Base-by-base conservation (phyloP, 1,140 invertebrate species). In the Hycleus phaleratus region DNA sequence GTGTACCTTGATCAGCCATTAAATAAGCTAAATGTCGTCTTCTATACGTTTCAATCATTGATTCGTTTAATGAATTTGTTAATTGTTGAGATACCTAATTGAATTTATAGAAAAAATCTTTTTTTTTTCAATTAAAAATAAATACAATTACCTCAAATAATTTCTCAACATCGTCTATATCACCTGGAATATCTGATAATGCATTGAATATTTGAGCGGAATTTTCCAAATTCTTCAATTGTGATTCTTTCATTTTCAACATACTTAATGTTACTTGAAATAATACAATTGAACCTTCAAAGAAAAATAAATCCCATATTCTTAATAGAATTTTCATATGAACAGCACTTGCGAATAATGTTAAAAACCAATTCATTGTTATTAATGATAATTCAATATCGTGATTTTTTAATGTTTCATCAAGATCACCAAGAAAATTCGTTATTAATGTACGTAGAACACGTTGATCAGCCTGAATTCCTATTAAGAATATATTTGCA, bases 181-280 rank as follows among this genome's bases (percentile, higher is more conserved):
- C 88, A 12, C 91, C 90, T 56, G 95, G 95, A 69, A 97, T 91
- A 71, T 96, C 92, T 6, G 94, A 97, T 2, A 98, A 77, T 9
- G 91, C 90, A 77, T 97, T 98, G 73, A 98, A 98, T 69, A 98
- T 96, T 78, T 97, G 90, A 18, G 94, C 94, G 3, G 94, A 97
- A 76, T 95, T 95, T 70, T 93, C 90, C 62, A 93, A 77, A 61
- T 83, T 79, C 60, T 83, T 85, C 11, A 95, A 78, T 68, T 91
- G 86, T 46, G 83, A 80, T 75, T 95, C 93, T 85, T 87, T 94
- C 61, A 95, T 86, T 78, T 95, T 95, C 5, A 98, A 77, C 90
- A 97, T 95, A 55, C 91, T 93, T 57, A 98, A 78, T 1, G 92
- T 95, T 6, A 97, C 82, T 81, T 98, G 92, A 74, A 99, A 98